Evolutionary conservation across 2,888 invertebrate species (phyloP).

Genomic region (Hirtodrosophila cameraria): DNA sequence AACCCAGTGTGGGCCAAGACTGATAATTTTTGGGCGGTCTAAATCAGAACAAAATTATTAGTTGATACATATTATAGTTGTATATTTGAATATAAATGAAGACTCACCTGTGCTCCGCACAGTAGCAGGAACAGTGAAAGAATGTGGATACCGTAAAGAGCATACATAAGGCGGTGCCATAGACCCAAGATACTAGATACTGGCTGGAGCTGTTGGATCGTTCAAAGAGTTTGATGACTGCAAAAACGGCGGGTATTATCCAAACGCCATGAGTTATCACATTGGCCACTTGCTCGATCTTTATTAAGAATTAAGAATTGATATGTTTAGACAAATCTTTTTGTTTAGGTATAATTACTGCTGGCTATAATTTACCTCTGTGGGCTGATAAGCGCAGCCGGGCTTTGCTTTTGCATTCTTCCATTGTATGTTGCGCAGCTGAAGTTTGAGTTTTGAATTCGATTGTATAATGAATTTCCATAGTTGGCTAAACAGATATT

Average conservation of each 20-base stretch:
- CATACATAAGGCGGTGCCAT: constrained; percentile 92
- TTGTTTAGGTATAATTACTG: background rate
- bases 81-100: background rate
- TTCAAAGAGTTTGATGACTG: constrained; percentile 89
- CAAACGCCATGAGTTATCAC: constrained; percentile 95
- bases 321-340: background rate
- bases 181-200: constrained; percentile 92
- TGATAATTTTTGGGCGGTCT: constrained; percentile 55
- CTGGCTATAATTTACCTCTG: constrained; percentile 84
- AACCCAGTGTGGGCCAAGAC: constrained; percentile 60
- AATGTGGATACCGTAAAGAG: constrained; percentile 95
- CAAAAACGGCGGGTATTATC: constrained; percentile 93
- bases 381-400: constrained; percentile 93
- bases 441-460: constrained; percentile 74
- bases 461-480: constrained; percentile 81
- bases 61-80: background rate
- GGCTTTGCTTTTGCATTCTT: constrained; percentile 91
- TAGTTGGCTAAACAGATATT: constrained; percentile 79
- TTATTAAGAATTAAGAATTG: constrained; percentile 30
- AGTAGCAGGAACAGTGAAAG: constrained; percentile 95
- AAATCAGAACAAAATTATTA: background rate
- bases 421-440: constrained; percentile 87
- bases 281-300: constrained; percentile 95
- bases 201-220: constrained; percentile 91
- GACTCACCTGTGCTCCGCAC: constrained; percentile 85